These are phyloP conservation scores for Hypercompe scribonia DNA, from an alignment of 2,888 invertebrate genomes.

Conservation along the genomic window DNA sequence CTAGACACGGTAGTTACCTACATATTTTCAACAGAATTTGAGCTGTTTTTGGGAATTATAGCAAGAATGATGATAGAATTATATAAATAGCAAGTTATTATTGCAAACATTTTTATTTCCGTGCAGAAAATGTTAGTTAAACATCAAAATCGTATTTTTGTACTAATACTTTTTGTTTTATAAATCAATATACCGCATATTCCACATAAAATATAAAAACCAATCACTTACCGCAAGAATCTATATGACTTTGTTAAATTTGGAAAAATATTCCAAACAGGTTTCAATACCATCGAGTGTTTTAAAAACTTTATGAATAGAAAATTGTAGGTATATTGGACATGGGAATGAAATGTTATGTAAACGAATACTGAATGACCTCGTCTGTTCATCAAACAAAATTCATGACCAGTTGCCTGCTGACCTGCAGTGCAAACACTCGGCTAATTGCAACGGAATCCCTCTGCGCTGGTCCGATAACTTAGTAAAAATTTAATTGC, in stretches of 20 bases:
- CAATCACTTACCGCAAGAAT: too few species aligned
- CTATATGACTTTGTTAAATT: background rate
- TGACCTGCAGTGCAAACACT: slow-evolving; percentile 52
- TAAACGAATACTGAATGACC: slow-evolving; percentile 54
- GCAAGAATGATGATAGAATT: too few species aligned
- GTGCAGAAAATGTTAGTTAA: background rate
- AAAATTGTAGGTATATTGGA: slow-evolving; percentile 13
- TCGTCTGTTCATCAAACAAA: slow-evolving; percentile 59
- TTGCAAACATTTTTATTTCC: too few species aligned
- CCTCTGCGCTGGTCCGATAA: slow-evolving; percentile 35
- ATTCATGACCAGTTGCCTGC: slow-evolving; percentile 38
- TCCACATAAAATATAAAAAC: too few species aligned
- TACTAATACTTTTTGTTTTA: background rate
- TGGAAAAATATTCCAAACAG: background rate
- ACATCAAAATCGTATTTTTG: background rate
- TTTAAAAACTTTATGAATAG: slow-evolving; percentile 16
- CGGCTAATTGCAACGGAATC: slow-evolving; percentile 59
- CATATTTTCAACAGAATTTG: background rate
- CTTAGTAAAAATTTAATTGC: slow-evolving; percentile 42
- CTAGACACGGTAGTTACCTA: slow-evolving; percentile 11
- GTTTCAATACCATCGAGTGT: slow-evolving; percentile 49
- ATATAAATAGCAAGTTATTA: too few species aligned
- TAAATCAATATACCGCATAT: background rate
- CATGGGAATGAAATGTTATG: slow-evolving; percentile 56
- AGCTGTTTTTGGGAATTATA: background rate